These are phyloP conservation scores for Hydrolagus colliei DNA, from an alignment of 2,797 vertebrate genomes.

Conservation along the genomic window DNA sequence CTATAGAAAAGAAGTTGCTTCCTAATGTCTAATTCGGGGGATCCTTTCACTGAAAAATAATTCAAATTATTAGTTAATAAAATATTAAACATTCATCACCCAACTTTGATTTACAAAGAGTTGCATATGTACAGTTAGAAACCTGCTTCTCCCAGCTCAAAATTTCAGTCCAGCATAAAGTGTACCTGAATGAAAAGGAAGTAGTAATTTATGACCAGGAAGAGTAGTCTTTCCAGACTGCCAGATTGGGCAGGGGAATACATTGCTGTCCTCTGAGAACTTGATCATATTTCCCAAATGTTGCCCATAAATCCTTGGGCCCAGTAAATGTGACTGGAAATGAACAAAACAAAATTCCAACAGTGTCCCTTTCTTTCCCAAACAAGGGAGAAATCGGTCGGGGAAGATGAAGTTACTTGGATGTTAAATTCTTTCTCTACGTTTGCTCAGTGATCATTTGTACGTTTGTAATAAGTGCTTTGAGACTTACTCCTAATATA, in stretches of 20 bases:
- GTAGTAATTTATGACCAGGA: constrained; percentile 15
- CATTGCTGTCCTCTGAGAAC: background rate
- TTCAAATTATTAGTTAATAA: background rate
- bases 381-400: too few species aligned
- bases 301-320: background rate
- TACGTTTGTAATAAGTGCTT: background rate
- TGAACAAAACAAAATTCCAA: background rate
- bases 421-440: background rate
- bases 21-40: background rate
- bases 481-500: too few species aligned
- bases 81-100: background rate
- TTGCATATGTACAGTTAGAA: background rate
- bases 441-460: background rate
- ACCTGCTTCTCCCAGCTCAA: background rate
- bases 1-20: too few species aligned
- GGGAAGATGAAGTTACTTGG: too few species aligned
- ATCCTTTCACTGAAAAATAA: background rate
- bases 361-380: background rate
- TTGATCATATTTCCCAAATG: background rate
- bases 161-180: background rate
- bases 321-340: background rate
- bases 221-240: constrained; percentile 9
- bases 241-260: background rate
- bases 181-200: constrained; percentile 13
- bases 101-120: background rate